phyloP scores from a whole-genome alignment of 2,888 invertebrate genomes.

The Amiota communis region DNA sequence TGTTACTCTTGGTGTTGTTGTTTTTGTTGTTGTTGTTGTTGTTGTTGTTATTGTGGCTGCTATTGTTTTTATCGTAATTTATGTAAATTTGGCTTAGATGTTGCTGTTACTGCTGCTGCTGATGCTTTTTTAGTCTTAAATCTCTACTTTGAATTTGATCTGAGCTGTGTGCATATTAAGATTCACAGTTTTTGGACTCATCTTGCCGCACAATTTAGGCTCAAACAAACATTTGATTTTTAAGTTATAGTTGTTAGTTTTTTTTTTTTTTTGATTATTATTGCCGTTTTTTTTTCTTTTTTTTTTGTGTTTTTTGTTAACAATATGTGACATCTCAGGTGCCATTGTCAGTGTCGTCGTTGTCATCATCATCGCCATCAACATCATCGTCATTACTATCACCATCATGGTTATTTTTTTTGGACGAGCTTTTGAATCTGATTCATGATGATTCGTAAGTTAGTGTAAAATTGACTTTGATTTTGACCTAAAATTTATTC shows the following conservation, averaged over 20 bases:
- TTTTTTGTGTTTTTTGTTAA: background rate
- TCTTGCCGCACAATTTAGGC: conserved; percentile 13
- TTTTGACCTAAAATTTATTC: conserved; percentile 63
- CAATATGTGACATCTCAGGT: background rate
- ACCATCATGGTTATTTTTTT: background rate
- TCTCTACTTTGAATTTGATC: background rate
- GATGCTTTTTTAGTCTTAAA: conserved; percentile 8
- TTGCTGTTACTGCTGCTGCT: background rate
- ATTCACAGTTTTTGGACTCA: conserved; percentile 1
- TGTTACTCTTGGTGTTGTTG: conserved; percentile 27
- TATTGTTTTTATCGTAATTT: conserved; percentile 50
- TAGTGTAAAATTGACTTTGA: conserved; percentile 7
- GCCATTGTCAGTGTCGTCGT: background rate
- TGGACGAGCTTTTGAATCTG: conserved; percentile 1
- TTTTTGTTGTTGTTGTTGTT: conserved; percentile 23
- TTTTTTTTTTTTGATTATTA: too few relatives aligned
- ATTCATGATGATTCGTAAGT: conserved; percentile 15
- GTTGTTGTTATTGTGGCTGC: background rate
- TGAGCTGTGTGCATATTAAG: background rate
- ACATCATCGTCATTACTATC: too few relatives aligned
- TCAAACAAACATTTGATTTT: background rate
- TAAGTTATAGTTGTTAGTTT: conserved; percentile 12
- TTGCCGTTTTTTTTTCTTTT: background rate
- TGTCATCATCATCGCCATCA: too few relatives aligned
- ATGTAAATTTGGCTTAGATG: conserved; percentile 51